Percentiles rank a stretch among this genome's conserved stretches.
Conservation (phyloP, 2,888 invertebrate genomes). For the Cephonodes hylas region DNA sequence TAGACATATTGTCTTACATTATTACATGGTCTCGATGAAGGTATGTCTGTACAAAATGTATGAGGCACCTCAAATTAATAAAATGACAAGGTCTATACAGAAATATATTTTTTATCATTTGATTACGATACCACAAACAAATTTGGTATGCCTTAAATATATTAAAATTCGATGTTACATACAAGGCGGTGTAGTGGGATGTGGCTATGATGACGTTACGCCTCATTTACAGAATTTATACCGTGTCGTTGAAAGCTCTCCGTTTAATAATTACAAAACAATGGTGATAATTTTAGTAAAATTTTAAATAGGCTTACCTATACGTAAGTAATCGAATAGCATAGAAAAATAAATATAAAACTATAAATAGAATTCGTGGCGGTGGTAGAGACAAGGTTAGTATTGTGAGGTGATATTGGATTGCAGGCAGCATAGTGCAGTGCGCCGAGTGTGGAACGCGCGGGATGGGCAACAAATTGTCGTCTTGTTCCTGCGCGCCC, state of each 20-base stretch:
- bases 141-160: neutral
- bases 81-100: no score
- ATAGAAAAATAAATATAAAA: no score
- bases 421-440: slow-evolving; percentile 80
- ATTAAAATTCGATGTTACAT: neutral
- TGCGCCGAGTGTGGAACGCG: slow-evolving; percentile 82
- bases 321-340: no score
- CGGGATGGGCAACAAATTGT: slow-evolving; percentile 98
- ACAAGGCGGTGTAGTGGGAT: neutral
- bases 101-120: neutral
- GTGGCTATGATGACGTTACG: neutral
- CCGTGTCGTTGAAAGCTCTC: no score
- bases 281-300: no score
- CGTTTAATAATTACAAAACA: no score
- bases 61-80: no score
- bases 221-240: neutral
- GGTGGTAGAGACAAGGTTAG: neutral
- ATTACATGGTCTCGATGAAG: no score
- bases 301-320: no score
- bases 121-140: neutral
- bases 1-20: no score
- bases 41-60: no score
- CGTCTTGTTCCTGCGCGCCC: slow-evolving; percentile 98
- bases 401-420: neutral
- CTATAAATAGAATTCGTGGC: no score